A percentile compares a stretch with the other conserved stretches of the same genome.
Conservation (phyloP, 2,888 invertebrate species). For the Sinotaia quadrata region DNA sequence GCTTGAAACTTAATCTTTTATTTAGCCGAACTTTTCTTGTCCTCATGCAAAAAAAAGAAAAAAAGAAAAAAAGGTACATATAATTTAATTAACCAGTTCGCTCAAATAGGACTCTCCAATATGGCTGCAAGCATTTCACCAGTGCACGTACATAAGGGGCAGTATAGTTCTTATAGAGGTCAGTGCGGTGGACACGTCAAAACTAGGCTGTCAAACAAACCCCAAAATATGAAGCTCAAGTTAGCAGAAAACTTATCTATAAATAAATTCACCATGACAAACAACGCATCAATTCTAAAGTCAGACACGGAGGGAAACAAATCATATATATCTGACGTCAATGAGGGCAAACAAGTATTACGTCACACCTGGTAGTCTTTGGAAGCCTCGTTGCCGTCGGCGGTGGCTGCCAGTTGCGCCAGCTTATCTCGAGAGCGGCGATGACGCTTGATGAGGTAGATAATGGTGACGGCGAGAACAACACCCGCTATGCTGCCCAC, state of each 20-base stretch:
- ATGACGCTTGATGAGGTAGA: constrained; percentile 83
- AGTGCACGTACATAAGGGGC: no score
- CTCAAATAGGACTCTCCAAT: no score
- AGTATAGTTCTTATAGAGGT: no score
- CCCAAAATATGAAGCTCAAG: no score
- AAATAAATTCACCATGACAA: neutral
- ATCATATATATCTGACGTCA: neutral
- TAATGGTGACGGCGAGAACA: constrained; percentile 77
- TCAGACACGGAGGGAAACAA: neutral
- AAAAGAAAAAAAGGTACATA: no score
- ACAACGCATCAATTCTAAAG: neutral
- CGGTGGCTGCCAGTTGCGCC: constrained; percentile 79
- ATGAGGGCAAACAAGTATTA: neutral
- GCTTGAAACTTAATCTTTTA: no score
- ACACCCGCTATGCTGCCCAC: constrained; percentile 80
- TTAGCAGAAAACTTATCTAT: neutral
- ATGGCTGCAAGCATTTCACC: no score
- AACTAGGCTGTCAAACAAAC: no score
- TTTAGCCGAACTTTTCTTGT: no score
- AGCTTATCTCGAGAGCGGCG: constrained; percentile 85
- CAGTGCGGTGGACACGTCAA: no score
- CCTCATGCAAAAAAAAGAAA: no score
- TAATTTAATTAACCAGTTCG: no score
- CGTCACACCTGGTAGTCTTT: constrained; percentile 89
- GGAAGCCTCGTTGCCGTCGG: constrained; percentile 83